Evolutionary conservation across 2,888 invertebrate species (phyloP), one percentile per base, ranked within the genome.

Genomic region (Zeuzera pyrina): DNA sequence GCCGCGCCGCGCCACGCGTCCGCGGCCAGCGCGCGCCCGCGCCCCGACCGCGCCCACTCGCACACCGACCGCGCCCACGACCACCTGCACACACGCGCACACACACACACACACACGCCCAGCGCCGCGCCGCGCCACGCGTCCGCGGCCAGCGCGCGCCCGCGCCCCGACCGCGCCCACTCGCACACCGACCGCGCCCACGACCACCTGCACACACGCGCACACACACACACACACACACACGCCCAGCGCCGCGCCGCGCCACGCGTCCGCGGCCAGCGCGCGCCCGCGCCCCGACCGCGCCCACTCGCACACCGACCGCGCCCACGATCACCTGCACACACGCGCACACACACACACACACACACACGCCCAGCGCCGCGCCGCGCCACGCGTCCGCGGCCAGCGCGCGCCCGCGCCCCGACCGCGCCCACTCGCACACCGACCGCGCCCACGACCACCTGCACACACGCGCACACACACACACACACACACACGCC

Each of bases 61-160:
- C 56, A 55, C 60, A 72, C 34, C 35, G 74, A 70, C 10, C 71
- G 69, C 50, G 64, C 39, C 77, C 77, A 76, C 38, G 73, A 72
- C 79, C 81, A 81, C 40, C 78, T 79, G 58, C n/a, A n/a, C n/a
- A n/a, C n/a, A n/a, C 79, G 77, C 49, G 79, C 76, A 35, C 78
- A 79, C 58, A 74, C 77, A 45, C 74, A 59, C 65, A 72, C 71
- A 45, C 65, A 67, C 38, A 72, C 66, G 50, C 74, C 69, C 55
- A 78, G 63, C 49, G 72, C 74, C 43, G 52, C 60, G 37, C 62
- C 78, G 52, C 78, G 76, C 71, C 72, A 70, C 57, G 47, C 53
- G 67, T 79, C 79, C 24, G 65, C 69, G 39, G 63, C 64, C 79
- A 1, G 72, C 77, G 31, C 79, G 65, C 13, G 78, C 79, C 3